phyloP scores from a whole-genome alignment of 1,140 invertebrate species.

The Papilio machaon region DNA sequence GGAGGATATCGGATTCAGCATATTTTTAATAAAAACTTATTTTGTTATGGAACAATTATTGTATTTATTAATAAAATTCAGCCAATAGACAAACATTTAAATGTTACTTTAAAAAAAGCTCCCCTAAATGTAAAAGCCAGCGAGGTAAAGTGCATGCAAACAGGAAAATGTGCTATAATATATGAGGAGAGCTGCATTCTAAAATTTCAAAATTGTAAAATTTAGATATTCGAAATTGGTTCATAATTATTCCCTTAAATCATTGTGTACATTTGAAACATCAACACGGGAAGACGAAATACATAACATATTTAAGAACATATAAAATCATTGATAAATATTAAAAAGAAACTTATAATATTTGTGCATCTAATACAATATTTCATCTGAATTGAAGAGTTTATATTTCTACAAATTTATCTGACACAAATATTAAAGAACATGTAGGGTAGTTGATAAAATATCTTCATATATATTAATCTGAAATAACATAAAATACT shows the following conservation, averaged over 20 bases:
- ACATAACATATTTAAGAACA: conserved; percentile 43
- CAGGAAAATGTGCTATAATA: conserved; percentile 73
- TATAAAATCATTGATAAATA: conserved; percentile 44
- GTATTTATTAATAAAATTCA: conserved; percentile 60
- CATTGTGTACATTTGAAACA: conserved; percentile 51
- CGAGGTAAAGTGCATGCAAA: conserved; percentile 74
- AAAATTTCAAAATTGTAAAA: conserved; percentile 48
- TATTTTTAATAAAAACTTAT: conserved; percentile 55
- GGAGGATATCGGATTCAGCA: conserved; percentile 32
- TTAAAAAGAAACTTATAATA: conserved; percentile 51
- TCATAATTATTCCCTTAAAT: conserved; percentile 43
- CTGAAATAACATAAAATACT: conserved; percentile 27
- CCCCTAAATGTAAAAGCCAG: conserved; percentile 71
- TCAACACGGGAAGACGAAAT: conserved; percentile 63
- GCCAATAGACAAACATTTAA: conserved; percentile 69
- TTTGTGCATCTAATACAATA: conserved; percentile 54
- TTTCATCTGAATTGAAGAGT: conserved; percentile 13
- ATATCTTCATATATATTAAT: conserved; percentile 14
- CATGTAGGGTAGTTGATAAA: conserved; percentile 2
- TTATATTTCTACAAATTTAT: conserved; percentile 7
- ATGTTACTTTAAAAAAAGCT: conserved; percentile 63
- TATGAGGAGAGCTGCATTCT: conserved; percentile 61
- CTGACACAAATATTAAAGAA: conserved; percentile 14
- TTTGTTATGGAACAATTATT: conserved; percentile 51
- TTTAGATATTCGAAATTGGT: conserved; percentile 47